Evolutionary conservation across 2,888 invertebrate species (phyloP).

Genomic region (Trissoscelio sp.): DNA sequence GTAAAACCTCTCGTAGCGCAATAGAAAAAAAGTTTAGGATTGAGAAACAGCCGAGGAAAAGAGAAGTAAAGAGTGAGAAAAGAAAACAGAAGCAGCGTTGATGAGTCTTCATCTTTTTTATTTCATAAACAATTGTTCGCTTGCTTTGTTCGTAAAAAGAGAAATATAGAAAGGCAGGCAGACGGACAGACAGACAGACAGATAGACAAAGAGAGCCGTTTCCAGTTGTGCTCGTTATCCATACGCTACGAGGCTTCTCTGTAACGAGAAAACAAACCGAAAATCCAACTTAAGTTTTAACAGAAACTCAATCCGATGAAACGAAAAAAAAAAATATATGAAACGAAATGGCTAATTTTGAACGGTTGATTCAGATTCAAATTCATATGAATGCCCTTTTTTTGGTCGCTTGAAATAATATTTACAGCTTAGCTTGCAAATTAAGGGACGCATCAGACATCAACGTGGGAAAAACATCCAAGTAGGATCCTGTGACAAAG

Average conservation of each 20-base stretch:
- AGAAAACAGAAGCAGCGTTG: not conserved
- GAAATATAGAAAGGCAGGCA: slow-evolving; percentile 1
- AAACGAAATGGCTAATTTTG: not conserved
- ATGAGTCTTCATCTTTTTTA: slow-evolving; percentile 2
- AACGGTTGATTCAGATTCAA: not conserved
- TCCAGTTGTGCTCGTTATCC: slow-evolving; percentile 12
- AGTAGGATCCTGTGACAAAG: slow-evolving; percentile 74
- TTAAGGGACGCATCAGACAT: slow-evolving; percentile 70
- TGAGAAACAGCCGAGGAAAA: not conserved
- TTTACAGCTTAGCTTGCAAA: slow-evolving; percentile 79
- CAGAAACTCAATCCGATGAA: too few species aligned
- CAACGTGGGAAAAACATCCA: slow-evolving; percentile 71
- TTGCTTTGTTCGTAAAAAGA: slow-evolving; percentile 5
- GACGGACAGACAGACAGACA: too few species aligned
- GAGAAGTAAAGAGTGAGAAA: not conserved
- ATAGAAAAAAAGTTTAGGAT: not conserved
- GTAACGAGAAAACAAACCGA: slow-evolving; percentile 24
- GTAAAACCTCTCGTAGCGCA: slow-evolving; percentile 30
- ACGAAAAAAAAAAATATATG: too few species aligned
- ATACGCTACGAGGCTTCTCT: slow-evolving; percentile 45
- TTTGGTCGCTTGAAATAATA: slow-evolving; percentile 16
- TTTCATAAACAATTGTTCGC: slow-evolving; percentile 23
- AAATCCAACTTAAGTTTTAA: not conserved
- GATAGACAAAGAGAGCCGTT: too few species aligned
- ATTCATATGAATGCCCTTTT: not conserved